Evolutionary conservation across 2,888 invertebrate species (phyloP).

Genomic region (Hyposoter dolosus): DNA sequence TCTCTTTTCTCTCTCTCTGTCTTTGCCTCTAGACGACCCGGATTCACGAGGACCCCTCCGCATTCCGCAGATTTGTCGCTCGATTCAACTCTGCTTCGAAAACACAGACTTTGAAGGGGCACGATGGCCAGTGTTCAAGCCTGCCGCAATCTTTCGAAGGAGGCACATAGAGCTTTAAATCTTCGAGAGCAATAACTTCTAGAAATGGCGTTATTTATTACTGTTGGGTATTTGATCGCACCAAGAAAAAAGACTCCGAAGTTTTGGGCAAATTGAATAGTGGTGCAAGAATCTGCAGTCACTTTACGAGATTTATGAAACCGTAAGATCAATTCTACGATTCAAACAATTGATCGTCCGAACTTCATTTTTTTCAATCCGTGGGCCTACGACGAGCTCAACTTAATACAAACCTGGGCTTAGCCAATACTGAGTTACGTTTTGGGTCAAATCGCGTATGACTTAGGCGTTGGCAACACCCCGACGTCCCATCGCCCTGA

Average conservation of each 20-base stretch:
- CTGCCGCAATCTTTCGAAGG: neutral
- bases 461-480: slow-evolving; percentile 46
- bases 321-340: neutral
- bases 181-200: neutral
- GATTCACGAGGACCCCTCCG: slow-evolving; percentile 20
- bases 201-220: slow-evolving; percentile 4
- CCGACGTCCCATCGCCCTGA: slow-evolving; percentile 42
- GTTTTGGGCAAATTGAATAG: neutral
- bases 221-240: neutral
- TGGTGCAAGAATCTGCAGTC: neutral
- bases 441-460: slow-evolving; percentile 22
- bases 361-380: neutral
- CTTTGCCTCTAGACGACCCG: neutral
- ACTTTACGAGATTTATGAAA: neutral
- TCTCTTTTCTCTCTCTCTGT: neutral
- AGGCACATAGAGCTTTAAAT: neutral
- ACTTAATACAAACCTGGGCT: neutral
- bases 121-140: slow-evolving; percentile 7
- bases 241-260: neutral
- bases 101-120: slow-evolving; percentile 14
- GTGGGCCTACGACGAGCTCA: neutral
- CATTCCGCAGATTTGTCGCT: slow-evolving; percentile 24
- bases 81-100: slow-evolving; percentile 26
- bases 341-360: too few species aligned
- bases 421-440: neutral